These are phyloP conservation scores for Netelia melanura DNA, from an alignment of 2,888 invertebrate species.

Conservation along the genomic window DNA sequence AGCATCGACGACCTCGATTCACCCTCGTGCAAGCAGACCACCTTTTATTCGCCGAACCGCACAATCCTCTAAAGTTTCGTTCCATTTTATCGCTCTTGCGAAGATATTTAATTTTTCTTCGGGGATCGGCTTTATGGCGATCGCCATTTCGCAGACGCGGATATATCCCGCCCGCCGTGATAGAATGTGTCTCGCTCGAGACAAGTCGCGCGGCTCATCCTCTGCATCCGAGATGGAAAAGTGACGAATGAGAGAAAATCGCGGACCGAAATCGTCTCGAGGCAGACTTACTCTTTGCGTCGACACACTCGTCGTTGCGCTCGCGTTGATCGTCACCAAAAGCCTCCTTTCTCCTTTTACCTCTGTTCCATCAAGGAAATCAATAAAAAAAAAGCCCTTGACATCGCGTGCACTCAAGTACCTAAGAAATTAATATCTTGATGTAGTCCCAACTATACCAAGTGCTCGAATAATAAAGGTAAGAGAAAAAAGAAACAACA, in stretches of 20 bases:
- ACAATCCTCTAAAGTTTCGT: slow-evolving; percentile 76
- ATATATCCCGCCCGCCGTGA: slow-evolving; percentile 13
- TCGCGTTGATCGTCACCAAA: slow-evolving; percentile 23
- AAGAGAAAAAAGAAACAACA: slow-evolving; percentile 36
- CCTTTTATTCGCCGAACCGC: slow-evolving; percentile 42
- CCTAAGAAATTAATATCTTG: slow-evolving; percentile 83
- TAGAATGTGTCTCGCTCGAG: slow-evolving; percentile 34
- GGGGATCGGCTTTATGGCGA: slow-evolving; percentile 76
- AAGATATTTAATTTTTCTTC: slow-evolving; percentile 81
- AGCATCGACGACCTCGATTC: slow-evolving; percentile 62
- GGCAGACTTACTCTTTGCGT: not conserved
- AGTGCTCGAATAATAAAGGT: slow-evolving; percentile 49
- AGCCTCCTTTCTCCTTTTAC: not conserved
- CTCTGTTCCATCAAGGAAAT: slow-evolving; percentile 77
- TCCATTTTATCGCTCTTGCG: slow-evolving; percentile 79
- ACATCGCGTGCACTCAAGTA: slow-evolving; percentile 83
- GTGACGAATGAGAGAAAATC: slow-evolving; percentile 3
- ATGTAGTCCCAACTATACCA: slow-evolving; percentile 75
- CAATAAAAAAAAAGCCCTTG: slow-evolving; percentile 81
- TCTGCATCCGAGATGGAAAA: slow-evolving; percentile 8
- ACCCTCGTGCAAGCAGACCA: slow-evolving; percentile 60
- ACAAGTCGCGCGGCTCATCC: slow-evolving; percentile 47
- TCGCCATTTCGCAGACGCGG: slow-evolving; percentile 69
- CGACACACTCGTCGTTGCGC: not conserved
- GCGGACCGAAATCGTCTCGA: too few species aligned